Percentiles rank a stretch among this genome's conserved stretches.
Conservation (phyloP, 2,888 invertebrate genomes). For the Sceliomorpha sp. region DNA sequence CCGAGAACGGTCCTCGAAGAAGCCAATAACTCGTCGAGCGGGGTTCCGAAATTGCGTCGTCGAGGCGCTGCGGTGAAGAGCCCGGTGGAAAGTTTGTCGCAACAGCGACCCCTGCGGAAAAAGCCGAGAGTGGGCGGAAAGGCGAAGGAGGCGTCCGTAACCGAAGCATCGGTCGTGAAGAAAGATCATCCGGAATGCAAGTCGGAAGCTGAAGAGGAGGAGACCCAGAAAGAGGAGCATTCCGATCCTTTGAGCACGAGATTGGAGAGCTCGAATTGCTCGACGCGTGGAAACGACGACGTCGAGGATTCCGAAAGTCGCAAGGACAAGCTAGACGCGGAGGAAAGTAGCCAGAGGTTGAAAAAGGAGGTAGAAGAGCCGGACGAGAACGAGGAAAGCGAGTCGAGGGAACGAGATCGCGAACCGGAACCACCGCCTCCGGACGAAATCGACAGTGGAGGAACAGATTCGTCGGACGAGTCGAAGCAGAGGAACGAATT, state of each 20-base stretch:
- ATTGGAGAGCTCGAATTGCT: constrained; percentile 22
- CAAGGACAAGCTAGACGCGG: constrained; percentile 8
- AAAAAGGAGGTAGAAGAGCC: constrained; percentile 29
- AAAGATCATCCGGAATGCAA: constrained; percentile 50
- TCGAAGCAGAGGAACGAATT: constrained; percentile 22
- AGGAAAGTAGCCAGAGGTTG: constrained; percentile 27
- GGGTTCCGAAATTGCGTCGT: constrained; percentile 71
- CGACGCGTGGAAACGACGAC: constrained; percentile 25
- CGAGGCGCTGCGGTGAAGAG: constrained; percentile 65
- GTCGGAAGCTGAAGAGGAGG: constrained; percentile 59
- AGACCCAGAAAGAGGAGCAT: constrained; percentile 36
- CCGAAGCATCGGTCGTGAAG: constrained; percentile 49
- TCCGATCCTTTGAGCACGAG: constrained; percentile 26
- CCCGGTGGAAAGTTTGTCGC: constrained; percentile 60
- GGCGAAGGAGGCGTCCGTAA: constrained; percentile 17
- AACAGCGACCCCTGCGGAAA: constrained; percentile 65
- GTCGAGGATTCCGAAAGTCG: constrained; percentile 50
- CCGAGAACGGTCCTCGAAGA: constrained; percentile 73
- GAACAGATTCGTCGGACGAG: constrained; percentile 21
- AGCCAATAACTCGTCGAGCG: constrained; percentile 68
- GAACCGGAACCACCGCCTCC: constrained; percentile 77
- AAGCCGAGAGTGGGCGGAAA: constrained; percentile 49
- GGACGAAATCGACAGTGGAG: constrained; percentile 66
- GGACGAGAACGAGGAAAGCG: constrained; percentile 64
- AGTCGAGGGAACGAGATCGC: constrained; percentile 75